These are phyloP conservation scores for Sarcophaga caerulescens DNA, from an alignment of 2,888 invertebrate species.

Conservation along the genomic window DNA sequence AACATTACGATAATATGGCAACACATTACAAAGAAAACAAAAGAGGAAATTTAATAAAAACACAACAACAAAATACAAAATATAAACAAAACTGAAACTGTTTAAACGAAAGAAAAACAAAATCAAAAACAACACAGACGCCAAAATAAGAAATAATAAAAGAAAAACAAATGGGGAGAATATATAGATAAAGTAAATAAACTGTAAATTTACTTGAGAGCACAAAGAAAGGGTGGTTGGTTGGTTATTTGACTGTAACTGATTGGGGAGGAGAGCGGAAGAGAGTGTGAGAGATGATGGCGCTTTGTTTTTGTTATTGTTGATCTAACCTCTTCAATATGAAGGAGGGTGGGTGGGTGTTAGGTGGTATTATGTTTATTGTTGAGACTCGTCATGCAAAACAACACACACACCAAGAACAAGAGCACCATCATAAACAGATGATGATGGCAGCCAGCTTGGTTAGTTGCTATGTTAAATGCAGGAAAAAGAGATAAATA, in stretches of 20 bases:
- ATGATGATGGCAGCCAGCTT: background rate
- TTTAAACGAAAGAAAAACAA: conserved; percentile 12
- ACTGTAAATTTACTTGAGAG: conserved; percentile 11
- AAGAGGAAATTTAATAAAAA: conserved; percentile 35
- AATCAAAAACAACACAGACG: background rate
- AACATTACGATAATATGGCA: background rate
- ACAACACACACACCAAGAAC: background rate
- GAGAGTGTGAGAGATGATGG: background rate
- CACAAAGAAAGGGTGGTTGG: conserved; percentile 28
- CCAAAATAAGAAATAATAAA: conserved; percentile 1
- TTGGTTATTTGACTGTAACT: too few species aligned
- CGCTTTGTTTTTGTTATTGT: background rate
- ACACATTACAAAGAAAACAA: conserved; percentile 1
- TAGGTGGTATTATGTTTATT: background rate
- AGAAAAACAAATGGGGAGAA: background rate
- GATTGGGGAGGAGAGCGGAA: background rate
- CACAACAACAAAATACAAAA: conserved; percentile 29
- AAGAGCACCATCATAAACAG: background rate
- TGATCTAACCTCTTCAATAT: background rate
- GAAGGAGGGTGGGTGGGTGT: conserved; percentile 42
- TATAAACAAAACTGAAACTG: conserved; percentile 44
- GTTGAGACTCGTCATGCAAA: conserved; percentile 20
- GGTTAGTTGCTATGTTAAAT: conserved; percentile 54
- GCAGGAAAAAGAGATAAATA: conserved; percentile 9
- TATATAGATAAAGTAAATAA: conserved; percentile 46